Conservation (phyloP, 1,140 invertebrate genomes). For the Trichogramma pretiosum region DNA sequence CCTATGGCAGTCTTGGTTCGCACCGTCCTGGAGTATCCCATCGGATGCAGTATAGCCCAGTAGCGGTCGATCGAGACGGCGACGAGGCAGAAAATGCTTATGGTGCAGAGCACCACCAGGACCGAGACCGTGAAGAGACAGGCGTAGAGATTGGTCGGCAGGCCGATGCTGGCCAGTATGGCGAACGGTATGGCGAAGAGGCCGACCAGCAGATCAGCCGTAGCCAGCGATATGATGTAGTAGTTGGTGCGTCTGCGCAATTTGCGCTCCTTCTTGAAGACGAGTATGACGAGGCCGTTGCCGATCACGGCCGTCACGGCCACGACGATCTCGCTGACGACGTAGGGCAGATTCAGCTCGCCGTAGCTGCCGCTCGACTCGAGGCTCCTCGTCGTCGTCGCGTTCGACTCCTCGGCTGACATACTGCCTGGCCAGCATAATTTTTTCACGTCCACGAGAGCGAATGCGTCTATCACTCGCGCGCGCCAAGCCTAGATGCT, state of each 20-base stretch:
- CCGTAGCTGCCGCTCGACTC: too few species aligned
- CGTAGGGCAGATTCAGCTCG: constrained; percentile 58
- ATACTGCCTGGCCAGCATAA: too few species aligned
- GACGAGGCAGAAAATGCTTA: constrained; percentile 84
- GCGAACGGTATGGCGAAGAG: constrained; percentile 77
- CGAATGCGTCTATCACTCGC: too few species aligned
- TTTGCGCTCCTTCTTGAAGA: constrained; percentile 67
- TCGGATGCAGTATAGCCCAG: constrained; percentile 83
- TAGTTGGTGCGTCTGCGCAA: constrained; percentile 78
- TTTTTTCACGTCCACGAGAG: too few species aligned
- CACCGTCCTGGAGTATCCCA: constrained; percentile 81
- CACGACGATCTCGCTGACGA: constrained; percentile 68
- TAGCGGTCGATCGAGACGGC: constrained; percentile 85
- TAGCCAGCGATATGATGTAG: constrained; percentile 80
- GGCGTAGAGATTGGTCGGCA: constrained; percentile 68
- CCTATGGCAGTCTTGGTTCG: constrained; percentile 73
- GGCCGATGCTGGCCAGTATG: constrained; percentile 63
- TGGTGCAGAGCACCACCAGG: constrained; percentile 79
- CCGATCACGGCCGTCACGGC: constrained; percentile 72
- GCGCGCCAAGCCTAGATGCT: too few species aligned
- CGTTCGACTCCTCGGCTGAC: too few species aligned
- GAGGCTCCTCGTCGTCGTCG: too few species aligned
- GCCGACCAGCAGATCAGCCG: constrained; percentile 75
- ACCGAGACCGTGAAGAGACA: constrained; percentile 82
- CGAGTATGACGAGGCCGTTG: constrained; percentile 76